phyloP scores from a whole-genome alignment of 1,140 invertebrate species.

The Anastatus disparis region DNA sequence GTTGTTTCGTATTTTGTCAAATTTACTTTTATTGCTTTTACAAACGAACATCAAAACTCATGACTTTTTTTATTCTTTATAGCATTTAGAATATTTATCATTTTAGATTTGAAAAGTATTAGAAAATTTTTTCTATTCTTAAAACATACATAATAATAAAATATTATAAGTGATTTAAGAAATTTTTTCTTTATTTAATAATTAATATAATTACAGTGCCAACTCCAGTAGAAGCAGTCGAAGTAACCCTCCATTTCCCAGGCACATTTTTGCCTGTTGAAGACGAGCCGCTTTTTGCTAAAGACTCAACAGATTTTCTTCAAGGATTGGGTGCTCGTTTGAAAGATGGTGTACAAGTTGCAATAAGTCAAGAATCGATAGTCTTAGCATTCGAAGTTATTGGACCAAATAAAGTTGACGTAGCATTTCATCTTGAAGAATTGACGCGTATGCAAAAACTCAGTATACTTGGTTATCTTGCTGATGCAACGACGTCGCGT shows the following conservation, averaged over 20 bases:
- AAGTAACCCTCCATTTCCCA: conserved; percentile 72
- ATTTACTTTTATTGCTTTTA: no score
- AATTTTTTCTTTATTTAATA: no score
- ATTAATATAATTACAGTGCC: conserved; percentile 69
- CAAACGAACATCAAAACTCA: no score
- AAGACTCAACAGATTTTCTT: conserved; percentile 67
- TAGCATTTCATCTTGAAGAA: conserved; percentile 74
- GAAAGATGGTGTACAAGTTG: conserved; percentile 68
- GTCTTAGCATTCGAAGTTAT: conserved; percentile 71
- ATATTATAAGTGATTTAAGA: no score
- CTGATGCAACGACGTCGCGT: conserved; percentile 74
- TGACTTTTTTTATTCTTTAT: no score
- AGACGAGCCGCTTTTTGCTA: conserved; percentile 66
- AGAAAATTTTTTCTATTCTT: no score
- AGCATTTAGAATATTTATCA: no score
- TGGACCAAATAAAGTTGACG: conserved; percentile 74
- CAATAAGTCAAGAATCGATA: conserved; percentile 69
- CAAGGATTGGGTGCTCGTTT: conserved; percentile 67
- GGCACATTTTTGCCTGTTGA: conserved; percentile 67
- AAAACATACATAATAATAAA: no score
- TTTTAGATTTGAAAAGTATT: no score
- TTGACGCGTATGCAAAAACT: conserved; percentile 67
- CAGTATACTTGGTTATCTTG: conserved; percentile 66
- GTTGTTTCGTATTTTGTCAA: no score
- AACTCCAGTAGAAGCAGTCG: conserved; percentile 71